A percentile compares a stretch with the other conserved stretches of the same genome.
phyloP scores from a whole-genome alignment of 1,140 invertebrate species.

The Neotoxoptera formosana region DNA sequence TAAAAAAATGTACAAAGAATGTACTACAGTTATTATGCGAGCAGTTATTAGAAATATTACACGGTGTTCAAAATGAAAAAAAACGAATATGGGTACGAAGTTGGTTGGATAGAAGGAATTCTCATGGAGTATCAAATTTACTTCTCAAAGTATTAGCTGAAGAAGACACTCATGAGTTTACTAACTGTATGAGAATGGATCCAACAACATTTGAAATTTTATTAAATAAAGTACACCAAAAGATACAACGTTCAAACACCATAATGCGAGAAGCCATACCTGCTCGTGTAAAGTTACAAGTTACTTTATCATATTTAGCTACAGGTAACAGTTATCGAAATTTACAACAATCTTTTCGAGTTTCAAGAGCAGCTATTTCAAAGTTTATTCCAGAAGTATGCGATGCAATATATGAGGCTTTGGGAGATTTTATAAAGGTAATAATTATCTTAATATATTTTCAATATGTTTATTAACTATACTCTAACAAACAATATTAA shows the following conservation, averaged over 20 bases:
- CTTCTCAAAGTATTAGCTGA: slow-evolving; percentile 1
- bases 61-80: not conserved
- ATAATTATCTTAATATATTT: slow-evolving; percentile 15
- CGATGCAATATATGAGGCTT: not conserved
- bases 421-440: not conserved
- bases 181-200: not conserved
- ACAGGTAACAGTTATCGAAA: slow-evolving; percentile 5
- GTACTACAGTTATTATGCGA: too few species aligned
- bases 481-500: slow-evolving; percentile 18
- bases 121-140: slow-evolving; percentile 11
- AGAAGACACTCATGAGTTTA: slow-evolving; percentile 15
- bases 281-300: slow-evolving; percentile 1
- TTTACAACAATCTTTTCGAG: not conserved
- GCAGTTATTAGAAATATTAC: too few species aligned
- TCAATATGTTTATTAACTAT: slow-evolving; percentile 8
- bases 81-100: slow-evolving; percentile 14
- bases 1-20: too few species aligned
- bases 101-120: slow-evolving; percentile 15
- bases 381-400: slow-evolving; percentile 6
- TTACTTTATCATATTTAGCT: slow-evolving; percentile 18
- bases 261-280: too few species aligned
- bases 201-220: slow-evolving; percentile 11
- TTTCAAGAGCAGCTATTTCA: slow-evolving; percentile 9
- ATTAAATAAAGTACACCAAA: slow-evolving; percentile 17
- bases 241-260: slow-evolving; percentile 1